Conservation (phyloP, 2,888 invertebrate genomes). For the Oasisia sp. region DNA sequence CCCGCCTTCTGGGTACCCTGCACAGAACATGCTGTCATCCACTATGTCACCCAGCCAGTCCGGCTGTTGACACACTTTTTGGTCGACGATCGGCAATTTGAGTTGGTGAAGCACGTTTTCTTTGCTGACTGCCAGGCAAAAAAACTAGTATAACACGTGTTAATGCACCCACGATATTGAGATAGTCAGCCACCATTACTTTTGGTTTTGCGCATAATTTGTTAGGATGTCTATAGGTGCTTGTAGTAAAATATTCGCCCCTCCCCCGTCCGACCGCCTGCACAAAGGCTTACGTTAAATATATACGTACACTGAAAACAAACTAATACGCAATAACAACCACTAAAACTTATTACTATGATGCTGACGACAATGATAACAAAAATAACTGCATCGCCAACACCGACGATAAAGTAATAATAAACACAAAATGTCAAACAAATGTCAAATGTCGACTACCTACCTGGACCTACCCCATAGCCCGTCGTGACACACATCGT, state of each 20-base stretch:
- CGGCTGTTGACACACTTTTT: conserved; percentile 42
- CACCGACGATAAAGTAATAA: neutral
- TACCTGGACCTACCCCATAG: conserved; percentile 71
- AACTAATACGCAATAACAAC: no score
- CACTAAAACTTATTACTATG: neutral
- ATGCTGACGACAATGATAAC: neutral
- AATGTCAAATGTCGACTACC: neutral
- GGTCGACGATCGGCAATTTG: neutral
- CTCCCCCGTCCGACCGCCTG: no score
- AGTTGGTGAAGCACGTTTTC: neutral
- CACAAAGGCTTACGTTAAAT: no score
- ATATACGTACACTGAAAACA: no score
- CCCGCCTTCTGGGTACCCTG: conserved; percentile 80
- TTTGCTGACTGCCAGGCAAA: neutral
- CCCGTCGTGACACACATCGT: conserved; percentile 73
- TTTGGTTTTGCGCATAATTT: no score
- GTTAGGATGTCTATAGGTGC: no score
- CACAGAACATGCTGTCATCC: conserved; percentile 76
- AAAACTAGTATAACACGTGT: neutral
- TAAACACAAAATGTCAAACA: neutral
- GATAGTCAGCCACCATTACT: neutral
- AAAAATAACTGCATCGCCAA: neutral
- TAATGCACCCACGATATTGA: neutral
- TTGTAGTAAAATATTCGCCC: no score
- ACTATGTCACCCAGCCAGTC: conserved; percentile 52